Evolutionary conservation across 1,140 invertebrate species (phyloP).

Genomic region (Hycleus phaleratus): DNA sequence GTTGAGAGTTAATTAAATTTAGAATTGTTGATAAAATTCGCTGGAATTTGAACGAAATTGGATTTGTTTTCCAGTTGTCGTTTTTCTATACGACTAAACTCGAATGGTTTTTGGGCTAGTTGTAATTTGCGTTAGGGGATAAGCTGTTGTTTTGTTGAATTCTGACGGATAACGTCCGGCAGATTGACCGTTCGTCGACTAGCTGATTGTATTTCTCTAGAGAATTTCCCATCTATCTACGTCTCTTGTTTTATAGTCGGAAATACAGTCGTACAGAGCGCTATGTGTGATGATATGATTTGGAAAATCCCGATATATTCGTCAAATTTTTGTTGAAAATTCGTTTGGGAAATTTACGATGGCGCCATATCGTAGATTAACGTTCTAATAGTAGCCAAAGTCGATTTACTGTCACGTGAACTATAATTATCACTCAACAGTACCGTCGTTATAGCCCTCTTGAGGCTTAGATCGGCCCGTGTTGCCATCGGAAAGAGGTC

Average conservation of each 20-base stretch:
- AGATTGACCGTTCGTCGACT: slow-evolving; percentile 21
- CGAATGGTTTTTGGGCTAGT: slow-evolving; percentile 3
- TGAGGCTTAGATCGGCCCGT: slow-evolving; percentile 18
- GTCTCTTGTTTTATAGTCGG: neutral
- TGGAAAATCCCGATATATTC: no score
- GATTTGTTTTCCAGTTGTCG: no score
- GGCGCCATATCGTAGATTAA: no score
- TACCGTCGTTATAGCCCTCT: slow-evolving; percentile 35
- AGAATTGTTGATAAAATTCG: no score
- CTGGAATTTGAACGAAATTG: no score
- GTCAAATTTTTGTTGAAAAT: no score
- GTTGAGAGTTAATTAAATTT: no score
- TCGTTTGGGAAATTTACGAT: no score
- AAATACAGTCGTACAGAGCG: neutral
- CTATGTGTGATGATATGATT: no score
- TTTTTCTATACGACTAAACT: no score
- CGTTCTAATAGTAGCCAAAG: neutral
- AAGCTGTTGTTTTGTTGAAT: neutral
- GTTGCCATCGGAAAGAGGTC: no score
- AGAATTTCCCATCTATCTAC: neutral
- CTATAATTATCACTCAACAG: slow-evolving; percentile 40
- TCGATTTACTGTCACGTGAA: slow-evolving; percentile 32
- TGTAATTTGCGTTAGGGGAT: slow-evolving; percentile 22
- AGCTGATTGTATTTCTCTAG: slow-evolving; percentile 5
- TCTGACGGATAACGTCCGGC: slow-evolving; percentile 2